Conservation (phyloP, 2,113 vertebrate species). For the Rattus norvegicus region DNA sequence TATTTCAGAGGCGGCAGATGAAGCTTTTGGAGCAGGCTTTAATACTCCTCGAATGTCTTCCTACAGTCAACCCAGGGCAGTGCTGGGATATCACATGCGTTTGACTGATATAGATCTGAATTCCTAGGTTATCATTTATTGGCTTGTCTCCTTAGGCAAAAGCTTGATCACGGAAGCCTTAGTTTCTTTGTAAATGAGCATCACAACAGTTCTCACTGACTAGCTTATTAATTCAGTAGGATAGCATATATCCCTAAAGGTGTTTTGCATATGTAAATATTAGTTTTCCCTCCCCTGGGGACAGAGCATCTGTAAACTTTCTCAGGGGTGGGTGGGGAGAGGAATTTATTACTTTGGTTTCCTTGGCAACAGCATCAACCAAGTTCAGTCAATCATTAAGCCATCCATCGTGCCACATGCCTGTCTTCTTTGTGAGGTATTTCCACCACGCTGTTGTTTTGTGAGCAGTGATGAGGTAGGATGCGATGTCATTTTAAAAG, state of each 20-base stretch:
- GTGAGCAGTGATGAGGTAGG: not conserved
- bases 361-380: not conserved
- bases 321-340: not conserved
- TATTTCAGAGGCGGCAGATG: not conserved
- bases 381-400: not conserved
- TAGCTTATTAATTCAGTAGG: not conserved
- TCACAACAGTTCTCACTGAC: not conserved
- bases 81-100: not conserved
- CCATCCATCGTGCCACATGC: not conserved
- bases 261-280: not conserved
- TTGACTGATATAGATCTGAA: not conserved
- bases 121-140: not conserved
- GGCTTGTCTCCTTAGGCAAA: not conserved
- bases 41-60: not conserved
- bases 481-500: not conserved
- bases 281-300: not conserved
- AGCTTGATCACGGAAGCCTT: not conserved
- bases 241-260: not conserved
- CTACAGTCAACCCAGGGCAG: not conserved
- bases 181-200: not conserved
- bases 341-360: not conserved
- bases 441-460: not conserved
- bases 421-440: not conserved
- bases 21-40: conserved; percentile 19
- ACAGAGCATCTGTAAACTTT: not conserved